Evolutionary conservation across 2,888 invertebrate genomes (phyloP).

Genomic region (Rhaphigaster nebulosa): DNA sequence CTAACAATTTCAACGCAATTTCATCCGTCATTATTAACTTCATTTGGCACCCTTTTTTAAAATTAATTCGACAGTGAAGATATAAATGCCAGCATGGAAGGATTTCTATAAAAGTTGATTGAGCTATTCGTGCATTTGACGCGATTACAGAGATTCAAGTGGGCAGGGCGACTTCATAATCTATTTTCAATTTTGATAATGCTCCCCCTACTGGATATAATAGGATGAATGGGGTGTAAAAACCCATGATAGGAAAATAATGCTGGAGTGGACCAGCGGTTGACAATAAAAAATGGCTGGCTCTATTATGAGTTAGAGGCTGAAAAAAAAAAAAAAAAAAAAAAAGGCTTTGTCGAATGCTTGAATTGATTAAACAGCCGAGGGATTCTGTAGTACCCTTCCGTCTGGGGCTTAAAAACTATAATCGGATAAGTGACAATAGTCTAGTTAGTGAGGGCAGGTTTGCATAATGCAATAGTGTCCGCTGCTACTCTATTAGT

Average conservation of each 20-base stretch:
- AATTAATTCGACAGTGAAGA: not conserved
- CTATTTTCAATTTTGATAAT: constrained; percentile 34
- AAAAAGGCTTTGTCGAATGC: constrained; percentile 18
- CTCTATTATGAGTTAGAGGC: constrained; percentile 16
- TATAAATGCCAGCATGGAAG: not conserved
- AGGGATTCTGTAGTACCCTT: not conserved
- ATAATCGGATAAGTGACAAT: constrained; percentile 40
- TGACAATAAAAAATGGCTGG: constrained; percentile 33
- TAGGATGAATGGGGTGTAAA: constrained; percentile 14
- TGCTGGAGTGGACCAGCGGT: not conserved
- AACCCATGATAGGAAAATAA: constrained; percentile 46
- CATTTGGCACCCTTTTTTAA: no score
- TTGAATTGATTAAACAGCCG: constrained; percentile 23
- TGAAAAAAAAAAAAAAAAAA: no score
- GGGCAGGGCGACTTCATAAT: constrained; percentile 4
- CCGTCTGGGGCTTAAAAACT: not conserved
- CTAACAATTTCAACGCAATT: no score
- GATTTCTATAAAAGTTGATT: not conserved
- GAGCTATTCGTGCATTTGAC: constrained; percentile 14
- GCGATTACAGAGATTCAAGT: not conserved
- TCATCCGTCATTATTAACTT: no score
- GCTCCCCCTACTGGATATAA: not conserved
- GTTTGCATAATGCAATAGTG: constrained; percentile 35
- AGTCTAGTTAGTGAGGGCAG: not conserved
- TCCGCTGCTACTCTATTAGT: not conserved